Percentiles rank a stretch among this genome's conserved stretches.
Evolutionary conservation across 2,888 invertebrate genomes (phyloP).

Genomic region (Hemithea aestivaria): DNA sequence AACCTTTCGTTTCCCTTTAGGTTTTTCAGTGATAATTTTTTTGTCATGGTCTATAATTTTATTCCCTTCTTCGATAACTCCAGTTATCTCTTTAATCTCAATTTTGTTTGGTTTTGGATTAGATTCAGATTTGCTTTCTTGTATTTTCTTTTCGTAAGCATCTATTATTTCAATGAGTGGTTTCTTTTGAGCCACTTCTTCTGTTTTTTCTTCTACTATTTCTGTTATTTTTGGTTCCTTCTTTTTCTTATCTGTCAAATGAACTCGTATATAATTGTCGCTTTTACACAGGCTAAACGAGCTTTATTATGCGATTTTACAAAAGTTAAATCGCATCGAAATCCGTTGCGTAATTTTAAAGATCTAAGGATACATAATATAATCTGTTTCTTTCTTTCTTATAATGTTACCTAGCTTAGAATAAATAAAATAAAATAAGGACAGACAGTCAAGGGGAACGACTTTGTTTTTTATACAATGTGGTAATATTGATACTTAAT

Average conservation of each 20-base stretch:
- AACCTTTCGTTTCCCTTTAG: constrained; percentile 31
- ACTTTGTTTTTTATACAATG: too few relatives aligned
- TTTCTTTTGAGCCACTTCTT: constrained; percentile 42
- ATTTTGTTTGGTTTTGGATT: constrained; percentile 17
- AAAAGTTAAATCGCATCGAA: too few relatives aligned
- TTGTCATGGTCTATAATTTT: constrained; percentile 47
- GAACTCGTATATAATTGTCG: too few relatives aligned
- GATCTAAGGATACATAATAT: too few relatives aligned
- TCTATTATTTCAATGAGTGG: constrained; percentile 58
- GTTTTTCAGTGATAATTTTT: constrained; percentile 38
- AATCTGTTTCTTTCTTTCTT: too few relatives aligned
- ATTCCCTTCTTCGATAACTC: constrained; percentile 38
- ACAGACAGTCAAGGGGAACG: too few relatives aligned
- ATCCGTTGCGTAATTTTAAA: too few relatives aligned
- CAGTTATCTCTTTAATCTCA: constrained; percentile 27
- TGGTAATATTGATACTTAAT: too few relatives aligned
- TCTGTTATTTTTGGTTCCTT: constrained; percentile 35
- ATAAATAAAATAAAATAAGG: too few relatives aligned
- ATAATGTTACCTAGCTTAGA: too few relatives aligned
- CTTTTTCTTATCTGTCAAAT: constrained; percentile 1
- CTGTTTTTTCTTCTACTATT: constrained; percentile 30
- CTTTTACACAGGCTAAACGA: too few relatives aligned
- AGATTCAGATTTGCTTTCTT: constrained; percentile 22
- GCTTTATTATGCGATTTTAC: too few relatives aligned
- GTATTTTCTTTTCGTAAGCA: constrained; percentile 30